Conservation (phyloP, 2,797 vertebrate genomes). For the Anableps anableps region DNA sequence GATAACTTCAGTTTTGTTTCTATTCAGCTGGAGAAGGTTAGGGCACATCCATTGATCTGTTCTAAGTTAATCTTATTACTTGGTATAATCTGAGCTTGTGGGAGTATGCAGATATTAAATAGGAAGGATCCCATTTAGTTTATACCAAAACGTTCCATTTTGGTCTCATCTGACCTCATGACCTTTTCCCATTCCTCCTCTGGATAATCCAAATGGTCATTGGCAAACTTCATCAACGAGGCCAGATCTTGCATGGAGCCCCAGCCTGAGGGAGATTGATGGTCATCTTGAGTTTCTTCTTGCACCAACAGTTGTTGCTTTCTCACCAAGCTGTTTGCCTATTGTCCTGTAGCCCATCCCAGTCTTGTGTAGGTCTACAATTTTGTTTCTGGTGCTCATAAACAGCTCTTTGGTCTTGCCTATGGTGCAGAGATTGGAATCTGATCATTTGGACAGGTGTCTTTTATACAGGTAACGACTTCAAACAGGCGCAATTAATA, state of each 20-base stretch:
- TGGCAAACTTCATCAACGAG: too few species aligned
- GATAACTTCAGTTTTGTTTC: too few species aligned
- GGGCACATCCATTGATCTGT: too few species aligned
- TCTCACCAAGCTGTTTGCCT: not conserved
- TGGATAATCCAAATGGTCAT: too few species aligned
- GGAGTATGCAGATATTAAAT: too few species aligned
- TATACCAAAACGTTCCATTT: too few species aligned
- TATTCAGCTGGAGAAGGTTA: too few species aligned
- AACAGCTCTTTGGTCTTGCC: not conserved
- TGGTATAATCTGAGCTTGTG: too few species aligned
- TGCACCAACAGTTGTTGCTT: not conserved
- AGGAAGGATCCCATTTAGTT: too few species aligned
- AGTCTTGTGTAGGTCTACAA: not conserved
- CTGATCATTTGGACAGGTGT: not conserved
- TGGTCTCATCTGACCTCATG: too few species aligned
- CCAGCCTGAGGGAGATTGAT: not conserved
- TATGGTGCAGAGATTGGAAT: not conserved
- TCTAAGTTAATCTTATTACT: too few species aligned
- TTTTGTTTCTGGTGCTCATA: not conserved
- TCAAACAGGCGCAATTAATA: not conserved
- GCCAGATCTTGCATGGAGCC: not conserved
- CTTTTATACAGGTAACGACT: not conserved
- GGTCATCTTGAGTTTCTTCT: not conserved
- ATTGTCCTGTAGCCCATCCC: not conserved
- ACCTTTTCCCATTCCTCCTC: too few species aligned